These are phyloP conservation scores for Folsomia manolachei DNA, from an alignment of 2,888 invertebrate genomes.

Conservation along the genomic window DNA sequence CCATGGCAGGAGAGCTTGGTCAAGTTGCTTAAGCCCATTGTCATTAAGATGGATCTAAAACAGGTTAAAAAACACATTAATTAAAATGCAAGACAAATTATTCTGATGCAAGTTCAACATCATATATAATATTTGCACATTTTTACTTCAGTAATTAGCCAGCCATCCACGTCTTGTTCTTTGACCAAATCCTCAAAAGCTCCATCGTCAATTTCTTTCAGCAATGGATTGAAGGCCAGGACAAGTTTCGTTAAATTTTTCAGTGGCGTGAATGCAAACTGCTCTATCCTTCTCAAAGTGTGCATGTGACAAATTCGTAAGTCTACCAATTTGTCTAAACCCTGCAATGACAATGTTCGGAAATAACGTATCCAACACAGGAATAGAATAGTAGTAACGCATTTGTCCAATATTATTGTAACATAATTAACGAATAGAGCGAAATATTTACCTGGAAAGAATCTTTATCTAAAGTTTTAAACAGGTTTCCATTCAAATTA, in stretches of 20 bases:
- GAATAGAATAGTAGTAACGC: no score
- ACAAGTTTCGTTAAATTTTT: conserved; percentile 57
- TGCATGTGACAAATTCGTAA: conserved; percentile 67
- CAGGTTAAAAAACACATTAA: conserved; percentile 11
- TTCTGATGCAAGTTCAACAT: not conserved
- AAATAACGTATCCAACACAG: not conserved
- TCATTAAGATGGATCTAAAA: conserved; percentile 68
- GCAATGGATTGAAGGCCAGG: conserved; percentile 64
- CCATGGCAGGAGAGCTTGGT: conserved; percentile 66
- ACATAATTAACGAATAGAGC: no score
- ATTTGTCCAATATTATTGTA: no score
- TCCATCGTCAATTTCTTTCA: conserved; percentile 62
- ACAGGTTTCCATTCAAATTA: conserved; percentile 37
- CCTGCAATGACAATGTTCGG: conserved; percentile 9
- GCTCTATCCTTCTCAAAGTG: conserved; percentile 60
- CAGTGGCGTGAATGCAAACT: conserved; percentile 61
- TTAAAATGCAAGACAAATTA: no score
- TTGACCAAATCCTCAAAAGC: conserved; percentile 57
- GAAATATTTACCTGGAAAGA: conserved; percentile 34
- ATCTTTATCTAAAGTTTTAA: conserved; percentile 31
- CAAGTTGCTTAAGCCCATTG: conserved; percentile 68
- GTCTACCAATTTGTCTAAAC: conserved; percentile 30
- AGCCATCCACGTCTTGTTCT: conserved; percentile 26
- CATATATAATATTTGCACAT: not conserved
- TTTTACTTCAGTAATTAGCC: conserved; percentile 43